Percentiles rank a stretch among this genome's conserved stretches.
Evolutionary conservation across 2,113 vertebrate species (phyloP).

Genomic region (Epinephelus lanceolatus): DNA sequence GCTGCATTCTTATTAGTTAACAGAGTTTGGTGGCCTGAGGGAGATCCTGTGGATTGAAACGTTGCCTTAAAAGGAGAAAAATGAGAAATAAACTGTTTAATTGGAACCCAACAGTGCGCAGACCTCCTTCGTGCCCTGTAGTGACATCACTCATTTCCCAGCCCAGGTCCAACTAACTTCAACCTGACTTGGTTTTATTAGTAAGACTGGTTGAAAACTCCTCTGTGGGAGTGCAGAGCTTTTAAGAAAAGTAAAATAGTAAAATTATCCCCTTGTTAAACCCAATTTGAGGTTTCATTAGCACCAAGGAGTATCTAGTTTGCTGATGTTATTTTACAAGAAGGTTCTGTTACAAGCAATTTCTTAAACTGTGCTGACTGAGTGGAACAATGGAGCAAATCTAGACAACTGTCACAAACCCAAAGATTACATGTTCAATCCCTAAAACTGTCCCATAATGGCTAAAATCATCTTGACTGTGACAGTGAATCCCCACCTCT

Average conservation of each 20-base stretch:
- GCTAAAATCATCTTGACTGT: neutral
- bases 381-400: neutral
- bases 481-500: neutral
- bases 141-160: neutral
- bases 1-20: too few relatives aligned
- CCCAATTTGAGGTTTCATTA: constrained; percentile 5
- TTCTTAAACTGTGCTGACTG: neutral
- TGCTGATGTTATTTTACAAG: neutral
- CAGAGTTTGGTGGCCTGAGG: too few relatives aligned
- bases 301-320: constrained; percentile 3
- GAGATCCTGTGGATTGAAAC: too few relatives aligned
- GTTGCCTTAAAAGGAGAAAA: too few relatives aligned
- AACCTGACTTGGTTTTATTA: neutral
- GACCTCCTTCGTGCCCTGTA: too few relatives aligned
- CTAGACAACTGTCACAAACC: neutral
- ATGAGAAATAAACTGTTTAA: too few relatives aligned
- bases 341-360: too few relatives aligned
- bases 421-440: neutral
- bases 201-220: neutral
- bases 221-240: neutral
- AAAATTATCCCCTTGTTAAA: neutral
- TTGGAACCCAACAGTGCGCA: too few relatives aligned
- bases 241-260: too few relatives aligned
- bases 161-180: neutral
- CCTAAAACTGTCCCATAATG: neutral